A percentile compares a stretch with the other conserved stretches of the same genome.
Evolutionary conservation across 2,113 vertebrate species (phyloP).

Genomic region (Ptilorrhoa leucosticta): DNA sequence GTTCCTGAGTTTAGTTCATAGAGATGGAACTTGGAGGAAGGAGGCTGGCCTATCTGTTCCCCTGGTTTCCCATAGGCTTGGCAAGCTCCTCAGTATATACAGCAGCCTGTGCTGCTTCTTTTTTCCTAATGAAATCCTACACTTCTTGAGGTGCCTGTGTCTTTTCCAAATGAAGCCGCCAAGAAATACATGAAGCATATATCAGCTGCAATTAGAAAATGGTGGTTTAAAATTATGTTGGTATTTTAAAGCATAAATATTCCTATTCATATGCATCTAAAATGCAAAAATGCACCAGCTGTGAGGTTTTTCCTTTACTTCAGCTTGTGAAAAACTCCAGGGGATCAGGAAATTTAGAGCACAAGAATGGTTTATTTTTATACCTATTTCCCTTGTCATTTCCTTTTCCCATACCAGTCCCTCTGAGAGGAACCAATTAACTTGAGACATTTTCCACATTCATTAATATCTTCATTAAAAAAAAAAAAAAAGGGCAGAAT

Average conservation of each 20-base stretch:
- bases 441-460: constrained; percentile 16
- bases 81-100: neutral
- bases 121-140: neutral
- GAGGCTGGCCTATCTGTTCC: neutral
- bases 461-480: neutral
- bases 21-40: neutral
- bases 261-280: neutral
- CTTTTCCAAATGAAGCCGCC: constrained; percentile 32
- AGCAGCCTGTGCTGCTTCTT: neutral
- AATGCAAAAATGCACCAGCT: neutral
- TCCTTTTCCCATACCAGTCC: constrained; percentile 28
- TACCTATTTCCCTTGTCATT: neutral
- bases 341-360: neutral
- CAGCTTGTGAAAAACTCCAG: constrained; percentile 5
- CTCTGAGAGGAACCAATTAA: constrained; percentile 33
- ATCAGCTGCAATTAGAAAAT: constrained; percentile 37
- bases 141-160: neutral
- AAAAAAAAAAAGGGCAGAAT: neutral
- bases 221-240: neutral
- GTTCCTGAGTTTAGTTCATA: constrained; percentile 14
- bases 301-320: neutral
- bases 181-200: constrained; percentile 32
- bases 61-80: constrained; percentile 41
- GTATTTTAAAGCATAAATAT: neutral
- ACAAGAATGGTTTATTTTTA: constrained; percentile 17